These are phyloP conservation scores for Felis chaus DNA, from an alignment of 2,113 vertebrate species.

Conservation along the genomic window DNA sequence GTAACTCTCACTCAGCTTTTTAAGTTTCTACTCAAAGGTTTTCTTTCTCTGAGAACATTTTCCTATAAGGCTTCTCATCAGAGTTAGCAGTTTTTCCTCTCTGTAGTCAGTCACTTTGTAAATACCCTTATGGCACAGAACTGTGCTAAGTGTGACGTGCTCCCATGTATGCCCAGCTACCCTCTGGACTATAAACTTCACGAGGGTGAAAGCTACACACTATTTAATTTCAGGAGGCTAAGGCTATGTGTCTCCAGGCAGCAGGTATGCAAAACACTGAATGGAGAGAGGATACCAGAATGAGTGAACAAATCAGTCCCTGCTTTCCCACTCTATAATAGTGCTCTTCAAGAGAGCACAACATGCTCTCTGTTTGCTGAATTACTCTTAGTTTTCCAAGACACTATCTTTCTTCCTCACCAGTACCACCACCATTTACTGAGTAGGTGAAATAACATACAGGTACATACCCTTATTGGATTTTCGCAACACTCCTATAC, in stretches of 20 bases:
- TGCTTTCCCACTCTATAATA: not conserved
- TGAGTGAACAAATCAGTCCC: not conserved
- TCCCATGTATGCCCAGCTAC: not conserved
- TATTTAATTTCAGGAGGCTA: not conserved
- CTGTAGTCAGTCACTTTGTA: not conserved
- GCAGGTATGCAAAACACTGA: not conserved
- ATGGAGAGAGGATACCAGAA: not conserved
- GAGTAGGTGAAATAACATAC: not conserved
- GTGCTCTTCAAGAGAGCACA: not conserved
- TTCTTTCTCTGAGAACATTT: slow-evolving; percentile 24
- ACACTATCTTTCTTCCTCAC: fast-evolving
- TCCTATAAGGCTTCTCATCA: not conserved
- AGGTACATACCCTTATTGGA: not conserved
- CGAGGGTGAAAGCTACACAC: not conserved
- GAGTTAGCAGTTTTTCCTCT: not conserved
- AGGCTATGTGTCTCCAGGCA: not conserved
- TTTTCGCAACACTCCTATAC: not conserved
- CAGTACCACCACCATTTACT: not conserved
- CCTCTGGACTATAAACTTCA: not conserved
- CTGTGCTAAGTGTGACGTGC: not conserved
- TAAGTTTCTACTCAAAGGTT: not conserved
- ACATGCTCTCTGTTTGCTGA: not conserved
- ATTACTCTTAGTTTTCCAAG: not conserved
- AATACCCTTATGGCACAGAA: not conserved
- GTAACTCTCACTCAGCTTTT: not conserved